Conservation (phyloP, 2,888 invertebrate genomes). For the Epistrophella euchroma region DNA sequence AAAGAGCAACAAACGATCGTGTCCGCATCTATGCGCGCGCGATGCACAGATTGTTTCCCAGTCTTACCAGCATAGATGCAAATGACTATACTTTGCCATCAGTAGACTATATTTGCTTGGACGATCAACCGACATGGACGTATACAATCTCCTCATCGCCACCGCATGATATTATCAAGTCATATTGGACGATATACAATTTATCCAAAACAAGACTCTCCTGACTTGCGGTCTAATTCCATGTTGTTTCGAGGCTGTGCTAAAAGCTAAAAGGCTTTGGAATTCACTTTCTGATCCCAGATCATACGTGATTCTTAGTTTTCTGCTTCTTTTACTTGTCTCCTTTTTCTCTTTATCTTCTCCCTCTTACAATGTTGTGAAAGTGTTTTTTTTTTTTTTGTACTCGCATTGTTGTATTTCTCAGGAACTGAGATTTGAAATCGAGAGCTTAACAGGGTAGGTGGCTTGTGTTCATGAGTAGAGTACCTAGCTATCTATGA, state of each 20-base stretch:
- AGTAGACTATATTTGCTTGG: constrained; percentile 41
- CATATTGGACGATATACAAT: constrained; percentile 62
- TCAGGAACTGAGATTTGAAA: constrained; percentile 30
- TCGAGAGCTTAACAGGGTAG: constrained; percentile 44
- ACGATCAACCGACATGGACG: constrained; percentile 15
- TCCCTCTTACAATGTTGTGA: constrained; percentile 37
- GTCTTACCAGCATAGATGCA: constrained; percentile 21
- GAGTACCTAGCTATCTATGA: constrained; percentile 7
- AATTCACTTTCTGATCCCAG: constrained; percentile 71
- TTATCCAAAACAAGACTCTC: constrained; percentile 22
- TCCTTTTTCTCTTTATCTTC: background rate
- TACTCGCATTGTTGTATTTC: background rate
- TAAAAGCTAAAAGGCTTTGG: constrained; percentile 20
- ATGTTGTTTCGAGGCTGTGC: constrained; percentile 21
- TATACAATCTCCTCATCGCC: constrained; percentile 46
- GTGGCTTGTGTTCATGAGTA: background rate
- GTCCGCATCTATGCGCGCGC: constrained; percentile 37
- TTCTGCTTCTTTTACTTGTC: background rate
- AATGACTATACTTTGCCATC: constrained; percentile 32
- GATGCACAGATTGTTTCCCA: constrained; percentile 38
- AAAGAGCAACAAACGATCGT: constrained; percentile 52
- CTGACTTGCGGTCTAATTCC: constrained; percentile 36
- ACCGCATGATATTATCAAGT: constrained; percentile 58
- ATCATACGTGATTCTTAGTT: constrained; percentile 64
- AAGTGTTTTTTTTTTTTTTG: constrained; percentile 52